Evolutionary conservation across 1,140 invertebrate species (phyloP), one percentile per base, ranked within the genome.

Genomic region (Drosophila takahashii): DNA sequence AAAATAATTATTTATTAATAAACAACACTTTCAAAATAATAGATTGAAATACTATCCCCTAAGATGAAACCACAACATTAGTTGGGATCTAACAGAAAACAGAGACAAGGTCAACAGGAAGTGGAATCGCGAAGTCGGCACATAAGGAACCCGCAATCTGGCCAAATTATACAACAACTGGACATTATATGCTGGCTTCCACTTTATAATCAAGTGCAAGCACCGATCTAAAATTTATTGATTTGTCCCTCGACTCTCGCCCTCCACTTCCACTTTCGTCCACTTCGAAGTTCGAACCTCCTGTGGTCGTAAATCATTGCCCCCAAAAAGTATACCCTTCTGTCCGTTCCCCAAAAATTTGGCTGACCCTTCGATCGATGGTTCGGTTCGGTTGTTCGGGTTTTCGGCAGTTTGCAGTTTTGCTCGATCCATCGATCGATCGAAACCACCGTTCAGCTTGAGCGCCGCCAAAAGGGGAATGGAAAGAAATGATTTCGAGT

Each of bases 41-140:
- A 45, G 16, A 22, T 22, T 22, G n/a, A 27, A 32, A n/a, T 16
- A 13, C 4, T 95, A 96, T 93, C 56, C 93, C 95, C 8, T 16
- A 90, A 90, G 77, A 84, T 72, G 87, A 44, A 67, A 18, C 15
- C 45, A 42, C 11, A 22, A 16, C 27, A 59, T 61, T 22, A 61
- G 59, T 53, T n/a, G 27, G 29, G 42, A 62, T 10, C n/a, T 61
- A 36, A 22, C 2, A 10, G 22, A 29, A 29, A 36, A 52, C 32
- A 45, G 5, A 11, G 29, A 16, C 53, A 75, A 69, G 64, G 54
- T 73, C 69, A 57, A 76, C 62, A 67, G 74, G 74, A 78, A 71
- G 58, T 71, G 52, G 54, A 61, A 47, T 7, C 29, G 36, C 62
- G 29, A 54, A 76, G 62, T 81, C 47, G n/a, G 65, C 71, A 64